These are phyloP conservation scores for Apteryx mantelli DNA, from an alignment of 2,113 vertebrate species.

Conservation along the genomic window DNA sequence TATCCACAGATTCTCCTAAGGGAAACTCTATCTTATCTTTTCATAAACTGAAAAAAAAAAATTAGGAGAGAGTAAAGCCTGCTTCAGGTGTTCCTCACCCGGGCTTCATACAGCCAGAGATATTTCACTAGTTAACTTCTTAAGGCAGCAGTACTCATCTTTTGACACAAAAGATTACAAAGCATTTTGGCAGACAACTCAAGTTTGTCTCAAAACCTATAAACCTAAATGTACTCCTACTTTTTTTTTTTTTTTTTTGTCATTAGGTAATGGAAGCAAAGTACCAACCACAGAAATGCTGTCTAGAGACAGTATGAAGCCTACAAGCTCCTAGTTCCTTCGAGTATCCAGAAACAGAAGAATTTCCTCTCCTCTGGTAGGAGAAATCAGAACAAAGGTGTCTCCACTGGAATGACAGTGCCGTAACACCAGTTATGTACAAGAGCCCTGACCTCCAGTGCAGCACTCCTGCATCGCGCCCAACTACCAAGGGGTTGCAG, in stretches of 20 bases:
- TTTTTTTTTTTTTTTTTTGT: neutral
- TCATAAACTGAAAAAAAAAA: neutral
- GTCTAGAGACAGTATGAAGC: neutral
- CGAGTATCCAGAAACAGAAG: accelerated
- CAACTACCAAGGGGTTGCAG: neutral
- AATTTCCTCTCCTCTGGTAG: neutral
- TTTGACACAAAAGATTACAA: neutral
- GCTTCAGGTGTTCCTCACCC: neutral
- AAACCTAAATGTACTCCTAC: neutral
- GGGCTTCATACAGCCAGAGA: neutral
- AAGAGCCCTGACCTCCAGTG: accelerated
- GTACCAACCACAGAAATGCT: neutral
- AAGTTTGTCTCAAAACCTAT: neutral
- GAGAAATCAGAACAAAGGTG: accelerated
- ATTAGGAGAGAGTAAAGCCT: neutral
- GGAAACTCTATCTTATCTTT: neutral
- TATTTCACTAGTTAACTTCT: neutral
- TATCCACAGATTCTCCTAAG: neutral
- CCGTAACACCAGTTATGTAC: accelerated
- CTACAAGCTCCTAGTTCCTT: neutral
- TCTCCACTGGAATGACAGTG: neutral
- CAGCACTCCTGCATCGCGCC: neutral
- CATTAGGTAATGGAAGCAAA: neutral
- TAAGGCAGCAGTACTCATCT: neutral
- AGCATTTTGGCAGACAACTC: neutral